Percentiles rank a stretch among this genome's conserved stretches.
phyloP scores from a whole-genome alignment of 2,888 invertebrate genomes.

The Tetragnatha montana region DNA sequence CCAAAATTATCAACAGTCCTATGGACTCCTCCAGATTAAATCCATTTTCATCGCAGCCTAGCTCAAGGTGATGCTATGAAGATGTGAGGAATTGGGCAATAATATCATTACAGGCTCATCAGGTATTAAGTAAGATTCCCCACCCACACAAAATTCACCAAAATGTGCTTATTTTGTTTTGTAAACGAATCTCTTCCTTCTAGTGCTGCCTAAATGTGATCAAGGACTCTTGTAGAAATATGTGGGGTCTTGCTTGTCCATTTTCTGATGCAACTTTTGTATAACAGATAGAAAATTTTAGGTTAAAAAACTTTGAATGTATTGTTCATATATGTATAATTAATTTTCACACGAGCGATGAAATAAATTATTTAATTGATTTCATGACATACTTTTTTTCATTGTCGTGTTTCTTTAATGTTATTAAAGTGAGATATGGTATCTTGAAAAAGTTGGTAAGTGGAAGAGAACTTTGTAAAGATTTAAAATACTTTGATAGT shows the following conservation, averaged over 20 bases:
- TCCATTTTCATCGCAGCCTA: conserved; percentile 8
- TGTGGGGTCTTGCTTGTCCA: conserved; percentile 1
- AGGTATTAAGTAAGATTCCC: not conserved
- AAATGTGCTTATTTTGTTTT: not conserved
- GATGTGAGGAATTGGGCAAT: not conserved
- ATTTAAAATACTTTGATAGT: too few species aligned
- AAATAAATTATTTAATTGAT: conserved; percentile 45
- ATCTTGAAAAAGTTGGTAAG: too few species aligned
- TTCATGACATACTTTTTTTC: not conserved
- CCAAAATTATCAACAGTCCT: conserved; percentile 58
- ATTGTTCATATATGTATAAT: conserved; percentile 47
- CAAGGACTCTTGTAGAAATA: conserved; percentile 12
- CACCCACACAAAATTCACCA: not conserved
- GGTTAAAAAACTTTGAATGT: conserved; percentile 25
- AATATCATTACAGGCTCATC: conserved; percentile 5
- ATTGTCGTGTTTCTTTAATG: too few species aligned
- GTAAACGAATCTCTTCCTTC: not conserved
- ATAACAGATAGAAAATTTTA: conserved; percentile 36
- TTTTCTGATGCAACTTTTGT: conserved; percentile 49
- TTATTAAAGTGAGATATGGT: too few species aligned
- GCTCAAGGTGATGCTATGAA: conserved; percentile 27
- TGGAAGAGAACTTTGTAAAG: too few species aligned
- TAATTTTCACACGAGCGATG: conserved; percentile 35
- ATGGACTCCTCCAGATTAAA: conserved; percentile 28
- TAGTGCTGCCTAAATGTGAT: not conserved